These are phyloP conservation scores for Neuroterus valhalla DNA, from an alignment of 1,140 invertebrate species.

Conservation along the genomic window DNA sequence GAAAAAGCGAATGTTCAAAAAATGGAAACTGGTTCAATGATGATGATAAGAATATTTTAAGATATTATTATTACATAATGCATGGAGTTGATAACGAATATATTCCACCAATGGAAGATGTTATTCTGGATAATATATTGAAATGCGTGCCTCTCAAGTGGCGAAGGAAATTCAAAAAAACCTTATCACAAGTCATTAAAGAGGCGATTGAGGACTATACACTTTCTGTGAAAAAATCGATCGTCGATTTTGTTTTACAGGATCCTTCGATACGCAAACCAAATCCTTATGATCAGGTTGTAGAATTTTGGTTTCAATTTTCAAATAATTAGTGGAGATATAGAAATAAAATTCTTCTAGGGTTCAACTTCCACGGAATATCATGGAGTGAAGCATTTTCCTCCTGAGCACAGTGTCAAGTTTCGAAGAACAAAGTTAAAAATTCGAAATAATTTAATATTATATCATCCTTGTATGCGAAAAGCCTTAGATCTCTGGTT, in stretches of 20 bases:
- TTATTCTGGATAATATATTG: constrained; percentile 76
- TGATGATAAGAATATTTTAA: constrained; percentile 82
- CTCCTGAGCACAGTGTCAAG: constrained; percentile 43
- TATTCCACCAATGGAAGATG: constrained; percentile 83
- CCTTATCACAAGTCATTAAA: constrained; percentile 76
- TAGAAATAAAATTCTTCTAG: constrained; percentile 42
- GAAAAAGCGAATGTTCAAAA: constrained; percentile 50
- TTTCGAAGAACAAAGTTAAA: constrained; percentile 55
- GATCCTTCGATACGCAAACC: constrained; percentile 76
- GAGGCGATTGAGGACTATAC: constrained; percentile 87
- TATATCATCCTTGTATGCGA: constrained; percentile 88
- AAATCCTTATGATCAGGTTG: constrained; percentile 42
- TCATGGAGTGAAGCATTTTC: constrained; percentile 54
- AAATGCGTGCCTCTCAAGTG: constrained; percentile 66
- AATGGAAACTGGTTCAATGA: constrained; percentile 73
- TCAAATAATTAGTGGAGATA: neutral
- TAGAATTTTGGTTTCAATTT: constrained; percentile 15
- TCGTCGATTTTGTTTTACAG: constrained; percentile 90
- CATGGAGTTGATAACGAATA: constrained; percentile 91
- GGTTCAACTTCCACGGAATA: constrained; percentile 50
- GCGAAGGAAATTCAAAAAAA: constrained; percentile 78
- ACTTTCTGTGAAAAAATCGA: constrained; percentile 89
- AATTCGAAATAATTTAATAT: constrained; percentile 81
- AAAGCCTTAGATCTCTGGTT: constrained; percentile 90
- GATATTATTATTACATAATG: constrained; percentile 93